Base-by-base conservation (phyloP, 2,797 vertebrate species). In the Taeniopygia guttata region DNA sequence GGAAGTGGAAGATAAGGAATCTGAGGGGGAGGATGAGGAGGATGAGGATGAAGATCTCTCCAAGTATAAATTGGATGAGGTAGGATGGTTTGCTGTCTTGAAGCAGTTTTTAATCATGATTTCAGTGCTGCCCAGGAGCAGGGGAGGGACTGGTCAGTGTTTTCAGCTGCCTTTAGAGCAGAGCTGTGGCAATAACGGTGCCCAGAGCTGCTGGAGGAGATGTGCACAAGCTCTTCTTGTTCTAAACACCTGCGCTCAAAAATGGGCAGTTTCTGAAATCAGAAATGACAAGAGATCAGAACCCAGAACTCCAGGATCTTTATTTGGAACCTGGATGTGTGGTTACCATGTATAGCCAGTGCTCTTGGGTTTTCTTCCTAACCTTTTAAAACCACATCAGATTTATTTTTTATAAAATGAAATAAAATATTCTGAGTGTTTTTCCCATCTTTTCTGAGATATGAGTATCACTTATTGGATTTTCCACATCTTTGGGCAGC, bases 51-150 rank as follows among this genome's bases (percentile, higher is more conserved):
- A 98, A 80, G 99, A 99, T 97, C 98, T 99, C 89, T 99, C 99
- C 62, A 99, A 99, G 96, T 99, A 99, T 95, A 99, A 99, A 90
- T 97, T 99, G 93, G 98, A 98, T 96, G 99, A 99, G 98, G 99
- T 99, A 98, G 97, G 95, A 10, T 27, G 34, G 32, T 51, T 77
- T 34, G 7, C 42, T 22, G 0, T 5, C 38, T 22, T 5, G 22
- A 32, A 43, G 46, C 46, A 36, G 22, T 56, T 66, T 70, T 9
- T 14, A 22, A 6, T n/a, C 14, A 1, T 18, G 46, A 1, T 42
- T 55, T 0, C 52, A 23, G 42, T 60, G n/a, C 32, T 58, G 48
- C 46, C 63, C n/a, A 42, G 64, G 8, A 36, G 60, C 18, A 17
- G 32, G 21, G 43, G 30, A 7, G 36, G 38, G 21, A 63, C 58